Evolutionary conservation across 2,888 invertebrate species (phyloP).

Genomic region (Oxyscelio sp.): DNA sequence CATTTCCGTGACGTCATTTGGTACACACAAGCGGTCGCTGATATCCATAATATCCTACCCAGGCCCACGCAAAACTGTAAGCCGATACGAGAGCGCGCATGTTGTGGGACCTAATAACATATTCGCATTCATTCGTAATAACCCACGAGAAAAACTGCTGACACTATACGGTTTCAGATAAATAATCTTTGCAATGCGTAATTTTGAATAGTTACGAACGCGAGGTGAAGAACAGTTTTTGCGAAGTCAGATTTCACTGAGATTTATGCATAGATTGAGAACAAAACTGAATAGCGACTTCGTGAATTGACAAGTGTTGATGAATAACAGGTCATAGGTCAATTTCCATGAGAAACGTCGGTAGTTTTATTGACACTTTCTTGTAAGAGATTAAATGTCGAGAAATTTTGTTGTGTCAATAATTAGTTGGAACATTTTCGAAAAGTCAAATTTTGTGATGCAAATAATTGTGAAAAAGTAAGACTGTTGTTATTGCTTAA

Average conservation of each 20-base stretch:
- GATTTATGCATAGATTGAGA: too few relatives aligned
- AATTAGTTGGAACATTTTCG: too few relatives aligned
- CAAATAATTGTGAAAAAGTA: too few relatives aligned
- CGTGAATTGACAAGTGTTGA: too few relatives aligned
- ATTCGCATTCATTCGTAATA: slow-evolving; percentile 54
- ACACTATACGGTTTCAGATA: slow-evolving; percentile 35
- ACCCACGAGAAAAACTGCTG: slow-evolving; percentile 55
- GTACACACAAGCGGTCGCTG: slow-evolving; percentile 16
- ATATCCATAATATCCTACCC: slow-evolving; percentile 46
- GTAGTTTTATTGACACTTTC: too few relatives aligned
- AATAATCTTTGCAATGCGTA: slow-evolving; percentile 26
- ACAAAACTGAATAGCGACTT: too few relatives aligned
- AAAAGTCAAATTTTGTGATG: too few relatives aligned
- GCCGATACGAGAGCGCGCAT: slow-evolving; percentile 39
- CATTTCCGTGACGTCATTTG: slow-evolving; percentile 53
- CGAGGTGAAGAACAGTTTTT: not conserved
- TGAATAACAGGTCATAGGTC: too few relatives aligned
- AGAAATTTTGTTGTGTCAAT: too few relatives aligned
- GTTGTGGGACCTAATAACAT: slow-evolving; percentile 50
- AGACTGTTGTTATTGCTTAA: too few relatives aligned
- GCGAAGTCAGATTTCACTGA: not conserved
- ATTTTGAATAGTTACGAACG: not conserved
- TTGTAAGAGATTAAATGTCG: too few relatives aligned
- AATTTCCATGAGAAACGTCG: too few relatives aligned
- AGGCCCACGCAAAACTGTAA: slow-evolving; percentile 63